A percentile compares a stretch with the other conserved stretches of the same genome.
Evolutionary conservation across 2,888 invertebrate species (phyloP).

Genomic region (Orchesella flavescens): DNA sequence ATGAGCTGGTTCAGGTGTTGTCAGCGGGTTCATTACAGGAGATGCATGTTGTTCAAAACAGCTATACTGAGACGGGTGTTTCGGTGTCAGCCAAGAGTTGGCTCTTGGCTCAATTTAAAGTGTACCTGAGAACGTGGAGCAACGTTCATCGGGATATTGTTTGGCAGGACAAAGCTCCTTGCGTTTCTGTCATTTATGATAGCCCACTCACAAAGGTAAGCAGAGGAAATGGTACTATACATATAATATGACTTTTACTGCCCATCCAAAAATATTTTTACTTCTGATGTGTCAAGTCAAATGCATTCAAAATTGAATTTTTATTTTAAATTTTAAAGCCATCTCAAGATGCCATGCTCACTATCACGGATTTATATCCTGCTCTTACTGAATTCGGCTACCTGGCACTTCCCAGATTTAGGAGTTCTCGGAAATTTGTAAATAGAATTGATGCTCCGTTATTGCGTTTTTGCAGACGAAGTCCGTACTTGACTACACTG

Average conservation of each 20-base stretch:
- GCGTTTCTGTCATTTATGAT: slow-evolving; percentile 80
- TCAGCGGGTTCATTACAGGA: slow-evolving; percentile 80
- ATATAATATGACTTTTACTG: neutral
- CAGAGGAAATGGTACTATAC: slow-evolving; percentile 4
- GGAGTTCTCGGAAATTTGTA: slow-evolving; percentile 81
- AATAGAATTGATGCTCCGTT: slow-evolving; percentile 82
- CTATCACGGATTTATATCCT: slow-evolving; percentile 79
- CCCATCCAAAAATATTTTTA: neutral
- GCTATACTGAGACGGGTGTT: slow-evolving; percentile 77
- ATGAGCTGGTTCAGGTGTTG: slow-evolving; percentile 81
- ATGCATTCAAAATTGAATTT: neutral
- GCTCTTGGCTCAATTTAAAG: slow-evolving; percentile 63
- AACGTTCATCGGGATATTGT: slow-evolving; percentile 77
- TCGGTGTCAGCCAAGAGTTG: slow-evolving; percentile 76
- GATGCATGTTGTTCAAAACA: slow-evolving; percentile 84
- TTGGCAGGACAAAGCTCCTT: slow-evolving; percentile 83
- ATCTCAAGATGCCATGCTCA: slow-evolving; percentile 76
- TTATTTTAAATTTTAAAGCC: slow-evolving; percentile 74
- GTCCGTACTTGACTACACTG: slow-evolving; percentile 81
- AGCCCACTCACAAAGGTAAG: slow-evolving; percentile 79
- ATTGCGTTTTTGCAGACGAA: slow-evolving; percentile 81
- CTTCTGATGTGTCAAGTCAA: neutral
- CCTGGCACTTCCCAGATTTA: slow-evolving; percentile 80
- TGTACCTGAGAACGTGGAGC: slow-evolving; percentile 65
- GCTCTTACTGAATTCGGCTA: slow-evolving; percentile 81